Evolutionary conservation across 2,888 invertebrate genomes (phyloP), one percentile per base, ranked within the genome.

Genomic region (Drepana falcataria): DNA sequence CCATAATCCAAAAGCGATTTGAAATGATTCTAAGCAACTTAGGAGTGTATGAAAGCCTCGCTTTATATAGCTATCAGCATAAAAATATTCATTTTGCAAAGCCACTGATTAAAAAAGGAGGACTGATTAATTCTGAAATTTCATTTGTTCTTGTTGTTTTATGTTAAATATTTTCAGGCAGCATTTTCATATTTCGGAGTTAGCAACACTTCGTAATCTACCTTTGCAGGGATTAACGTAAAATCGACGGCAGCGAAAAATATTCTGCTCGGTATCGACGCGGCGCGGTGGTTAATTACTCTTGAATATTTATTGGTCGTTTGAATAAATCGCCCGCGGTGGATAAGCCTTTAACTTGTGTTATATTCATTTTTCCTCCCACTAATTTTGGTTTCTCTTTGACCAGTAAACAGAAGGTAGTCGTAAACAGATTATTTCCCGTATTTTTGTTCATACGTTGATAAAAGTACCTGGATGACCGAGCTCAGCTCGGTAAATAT

Each of bases 241-340:
- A 79, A 83, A 83, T 82, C 81, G 79, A 78, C 81, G 77, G 79
- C 75, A 73, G 80, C 77, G 76, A 85, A 84, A 87, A 85, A 86
- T 85, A 84, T 84, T 78, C 84, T 64, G 69, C 69, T 64, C 72
- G 69, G 75, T 79, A 84, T 85, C 81, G 87, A 78, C 75, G 79
- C 71, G 70, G 76, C 73, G 77, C 76, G 74, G 75, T 71, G 83
- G 85, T 85, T 88, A 87, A 88, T 88, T 88, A 87, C 87, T 88
- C 78, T 81, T 89, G 89, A 87, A 89, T 89, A 89, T 89, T 88
- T 88, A 89, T 88, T 86, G 87, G 86, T 87, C 87, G 85, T 88
- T 88, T 87, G 87, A 87, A 87, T 87, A 88, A 87, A 87, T 85
- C 85, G 85, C 83, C 70, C 67, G 77, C 77, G 77, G 83, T 77